phyloP scores from a whole-genome alignment of 1,140 invertebrate species.

The Euschistus heros region DNA sequence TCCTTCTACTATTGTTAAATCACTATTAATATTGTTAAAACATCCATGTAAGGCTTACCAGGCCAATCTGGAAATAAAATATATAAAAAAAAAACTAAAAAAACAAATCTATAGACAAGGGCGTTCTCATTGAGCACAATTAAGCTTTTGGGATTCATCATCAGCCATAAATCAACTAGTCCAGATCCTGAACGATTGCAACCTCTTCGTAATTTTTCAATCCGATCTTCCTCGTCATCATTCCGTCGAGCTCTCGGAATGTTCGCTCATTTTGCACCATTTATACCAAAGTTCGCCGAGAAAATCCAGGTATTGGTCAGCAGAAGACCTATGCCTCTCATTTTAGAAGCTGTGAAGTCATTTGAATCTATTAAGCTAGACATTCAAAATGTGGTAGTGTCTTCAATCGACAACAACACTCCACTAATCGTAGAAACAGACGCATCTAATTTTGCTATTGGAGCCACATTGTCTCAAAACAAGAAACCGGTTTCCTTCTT shows the following conservation, averaged over 20 bases:
- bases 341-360: no score
- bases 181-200: constrained; percentile 7
- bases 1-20: no score
- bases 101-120: neutral
- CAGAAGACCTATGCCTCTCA: neutral
- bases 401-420: neutral
- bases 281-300: neutral
- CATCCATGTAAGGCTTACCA: no score
- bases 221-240: neutral
- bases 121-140: neutral
- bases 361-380: neutral
- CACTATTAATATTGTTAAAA: no score
- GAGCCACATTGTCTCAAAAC: constrained; percentile 21
- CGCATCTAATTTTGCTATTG: constrained; percentile 26
- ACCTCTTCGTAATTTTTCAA: no score
- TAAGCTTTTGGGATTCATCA: neutral
- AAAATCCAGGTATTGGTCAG: neutral
- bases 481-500: constrained; percentile 38
- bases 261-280: neutral
- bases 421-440: neutral
- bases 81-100: no score
- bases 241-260: neutral
- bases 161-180: constrained; percentile 7
- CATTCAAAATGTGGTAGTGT: constrained; percentile 1
- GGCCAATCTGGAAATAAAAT: no score